These are phyloP conservation scores for Endomychus coccineus DNA, from an alignment of 2,888 invertebrate genomes.

Conservation along the genomic window DNA sequence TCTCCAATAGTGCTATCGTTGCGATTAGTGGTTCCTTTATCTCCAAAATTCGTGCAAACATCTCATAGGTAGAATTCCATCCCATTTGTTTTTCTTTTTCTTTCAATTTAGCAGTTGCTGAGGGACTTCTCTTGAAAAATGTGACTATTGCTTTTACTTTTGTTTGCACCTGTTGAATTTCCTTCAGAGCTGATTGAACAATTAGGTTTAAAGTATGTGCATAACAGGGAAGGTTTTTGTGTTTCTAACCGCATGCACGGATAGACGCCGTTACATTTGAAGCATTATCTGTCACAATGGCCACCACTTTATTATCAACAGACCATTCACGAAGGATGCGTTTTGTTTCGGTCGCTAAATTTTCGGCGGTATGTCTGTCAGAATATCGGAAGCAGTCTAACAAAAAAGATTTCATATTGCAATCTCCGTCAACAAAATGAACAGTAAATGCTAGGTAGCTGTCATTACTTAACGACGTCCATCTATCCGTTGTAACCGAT, in stretches of 20 bases:
- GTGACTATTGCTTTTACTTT: slow-evolving; percentile 11
- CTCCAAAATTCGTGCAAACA: background rate
- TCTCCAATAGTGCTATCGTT: background rate
- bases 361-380: slow-evolving; percentile 22
- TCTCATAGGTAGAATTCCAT: slow-evolving; percentile 11
- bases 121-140: slow-evolving; percentile 10
- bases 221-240: slow-evolving; percentile 23
- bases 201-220: slow-evolving; percentile 22
- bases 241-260: slow-evolving; percentile 20
- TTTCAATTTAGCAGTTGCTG: slow-evolving; percentile 2
- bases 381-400: slow-evolving; percentile 19
- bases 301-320: slow-evolving; percentile 20
- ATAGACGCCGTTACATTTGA: slow-evolving; percentile 21
- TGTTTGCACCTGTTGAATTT: background rate
- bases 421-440: slow-evolving; percentile 21
- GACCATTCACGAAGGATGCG: slow-evolving; percentile 12
- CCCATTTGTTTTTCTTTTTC: slow-evolving; percentile 6
- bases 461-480: slow-evolving; percentile 23
- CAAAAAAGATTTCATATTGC: slow-evolving; percentile 17
- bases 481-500: slow-evolving; percentile 25
- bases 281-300: slow-evolving; percentile 19
- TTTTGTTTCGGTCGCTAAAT: slow-evolving; percentile 16
- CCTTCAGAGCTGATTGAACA: background rate
- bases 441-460: slow-evolving; percentile 23
- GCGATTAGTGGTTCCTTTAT: background rate